Conservation (phyloP, 2,888 invertebrate genomes). For the Mesorhabditis spiculigera region DNA sequence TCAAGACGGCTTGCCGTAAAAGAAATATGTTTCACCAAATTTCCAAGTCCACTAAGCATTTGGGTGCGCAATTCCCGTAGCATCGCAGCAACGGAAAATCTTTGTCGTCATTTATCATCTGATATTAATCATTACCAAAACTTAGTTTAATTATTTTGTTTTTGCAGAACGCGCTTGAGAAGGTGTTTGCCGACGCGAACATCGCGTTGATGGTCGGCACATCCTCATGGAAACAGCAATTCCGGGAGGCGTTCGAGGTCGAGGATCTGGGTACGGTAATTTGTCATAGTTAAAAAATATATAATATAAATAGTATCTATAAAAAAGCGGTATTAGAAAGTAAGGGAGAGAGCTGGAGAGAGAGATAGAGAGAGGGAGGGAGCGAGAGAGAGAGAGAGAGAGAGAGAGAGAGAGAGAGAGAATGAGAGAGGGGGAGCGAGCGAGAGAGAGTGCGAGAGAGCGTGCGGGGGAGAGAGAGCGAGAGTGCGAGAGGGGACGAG, state of each 20-base stretch:
- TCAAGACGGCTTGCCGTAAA: too few relatives aligned
- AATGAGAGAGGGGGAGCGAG: slow-evolving; percentile 11
- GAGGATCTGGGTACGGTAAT: slow-evolving; percentile 24
- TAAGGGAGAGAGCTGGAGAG: too few relatives aligned
- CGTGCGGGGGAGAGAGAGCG: too few relatives aligned
- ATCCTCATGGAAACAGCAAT: slow-evolving; percentile 97
- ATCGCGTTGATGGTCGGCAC: slow-evolving; percentile 84
- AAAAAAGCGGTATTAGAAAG: too few relatives aligned
- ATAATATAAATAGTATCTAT: too few relatives aligned
- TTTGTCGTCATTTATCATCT: background rate
- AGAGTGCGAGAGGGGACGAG: background rate
- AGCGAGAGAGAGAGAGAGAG: background rate
- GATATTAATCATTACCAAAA: too few relatives aligned
- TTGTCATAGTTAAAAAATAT: too few relatives aligned
- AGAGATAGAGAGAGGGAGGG: too few relatives aligned
- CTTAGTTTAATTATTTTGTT: background rate
- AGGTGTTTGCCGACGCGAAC: slow-evolving; percentile 90
- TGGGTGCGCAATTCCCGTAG: too few relatives aligned
- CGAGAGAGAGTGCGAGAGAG: background rate
- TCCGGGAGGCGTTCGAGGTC: slow-evolving; percentile 89
- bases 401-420: background rate
- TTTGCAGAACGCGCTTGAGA: slow-evolving; percentile 72
- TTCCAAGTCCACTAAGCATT: too few relatives aligned
- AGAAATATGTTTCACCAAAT: too few relatives aligned
- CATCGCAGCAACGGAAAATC: background rate